phyloP scores from a whole-genome alignment of 92 coral and sea anemone species.

The Zoanthus sansibaricus region DNA sequence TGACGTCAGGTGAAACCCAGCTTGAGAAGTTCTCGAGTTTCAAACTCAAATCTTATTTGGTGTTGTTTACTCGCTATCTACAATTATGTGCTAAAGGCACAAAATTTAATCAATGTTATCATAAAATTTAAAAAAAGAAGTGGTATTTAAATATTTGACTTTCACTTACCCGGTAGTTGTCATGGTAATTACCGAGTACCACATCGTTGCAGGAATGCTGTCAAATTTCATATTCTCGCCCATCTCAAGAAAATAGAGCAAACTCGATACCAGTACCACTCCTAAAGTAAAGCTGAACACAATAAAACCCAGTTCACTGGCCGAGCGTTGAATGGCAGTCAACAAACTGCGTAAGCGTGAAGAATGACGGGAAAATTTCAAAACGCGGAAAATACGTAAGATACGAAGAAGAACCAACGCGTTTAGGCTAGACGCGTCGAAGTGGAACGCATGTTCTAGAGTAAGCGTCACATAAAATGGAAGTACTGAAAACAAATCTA shows the following conservation, averaged over 20 bases:
- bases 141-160: background rate
- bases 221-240: slow-evolving; percentile 65
- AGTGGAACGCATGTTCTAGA: slow-evolving; percentile 51
- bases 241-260: slow-evolving; percentile 80
- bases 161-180: slow-evolving; percentile 94
- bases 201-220: slow-evolving; percentile 96
- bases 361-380: slow-evolving; percentile 92
- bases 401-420: slow-evolving; percentile 83
- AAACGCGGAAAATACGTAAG: slow-evolving; percentile 86
- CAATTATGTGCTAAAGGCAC: too few relatives aligned
- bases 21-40: too few relatives aligned
- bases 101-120: too few relatives aligned
- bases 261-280: slow-evolving; percentile 83
- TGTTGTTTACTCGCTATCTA: too few relatives aligned
- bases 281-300: slow-evolving; percentile 83
- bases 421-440: slow-evolving; percentile 74
- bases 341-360: slow-evolving; percentile 85
- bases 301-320: slow-evolving; percentile 90
- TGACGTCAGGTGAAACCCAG: too few relatives aligned
- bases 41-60: too few relatives aligned
- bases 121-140: too few relatives aligned
- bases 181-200: slow-evolving; percentile 99
- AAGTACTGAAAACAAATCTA: slow-evolving; percentile 82
- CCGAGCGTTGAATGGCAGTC: slow-evolving; percentile 87
- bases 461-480: slow-evolving; percentile 81